These are phyloP conservation scores for rabbit (Oryctolagus cuniculus) DNA, from an alignment of 2,113 vertebrate species.

Conservation along the genomic window DNA sequence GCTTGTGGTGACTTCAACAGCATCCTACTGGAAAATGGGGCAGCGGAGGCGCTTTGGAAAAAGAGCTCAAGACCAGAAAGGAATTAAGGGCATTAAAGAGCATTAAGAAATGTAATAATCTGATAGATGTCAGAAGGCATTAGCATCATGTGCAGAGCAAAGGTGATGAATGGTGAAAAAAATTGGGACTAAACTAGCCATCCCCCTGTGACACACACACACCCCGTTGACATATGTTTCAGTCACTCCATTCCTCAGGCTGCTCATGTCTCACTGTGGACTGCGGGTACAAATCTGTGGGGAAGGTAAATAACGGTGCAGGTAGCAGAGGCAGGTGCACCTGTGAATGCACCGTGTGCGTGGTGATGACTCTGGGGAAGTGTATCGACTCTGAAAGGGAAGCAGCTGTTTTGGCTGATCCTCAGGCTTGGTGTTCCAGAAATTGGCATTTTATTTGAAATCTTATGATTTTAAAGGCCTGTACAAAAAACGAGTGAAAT, in stretches of 20 bases:
- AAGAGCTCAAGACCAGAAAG: background rate
- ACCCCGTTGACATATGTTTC: background rate
- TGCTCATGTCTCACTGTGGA: too few species aligned
- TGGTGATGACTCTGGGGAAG: fast-evolving
- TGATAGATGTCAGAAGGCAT: slow-evolving; percentile 4
- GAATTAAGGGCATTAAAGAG: slow-evolving; percentile 37
- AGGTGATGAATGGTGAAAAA: background rate
- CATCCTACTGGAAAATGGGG: background rate
- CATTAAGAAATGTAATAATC: background rate
- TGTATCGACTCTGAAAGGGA: fast-evolving
- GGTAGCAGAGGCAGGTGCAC: fast-evolving
- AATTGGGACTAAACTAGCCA: background rate
- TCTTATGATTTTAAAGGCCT: background rate
- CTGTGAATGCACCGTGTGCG: fast-evolving
- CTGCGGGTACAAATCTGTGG: background rate
- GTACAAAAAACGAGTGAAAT: background rate
- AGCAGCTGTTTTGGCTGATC: fast-evolving
- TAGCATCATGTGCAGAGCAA: background rate
- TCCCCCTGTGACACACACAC: too few species aligned
- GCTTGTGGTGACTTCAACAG: background rate
- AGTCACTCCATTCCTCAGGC: background rate
- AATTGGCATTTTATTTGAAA: background rate
- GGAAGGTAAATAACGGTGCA: fast-evolving
- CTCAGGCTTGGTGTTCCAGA: background rate
- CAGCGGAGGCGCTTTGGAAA: background rate